Conservation (phyloP, 2,797 vertebrate genomes). For the Xiphorhynchus erythropygius region DNA sequence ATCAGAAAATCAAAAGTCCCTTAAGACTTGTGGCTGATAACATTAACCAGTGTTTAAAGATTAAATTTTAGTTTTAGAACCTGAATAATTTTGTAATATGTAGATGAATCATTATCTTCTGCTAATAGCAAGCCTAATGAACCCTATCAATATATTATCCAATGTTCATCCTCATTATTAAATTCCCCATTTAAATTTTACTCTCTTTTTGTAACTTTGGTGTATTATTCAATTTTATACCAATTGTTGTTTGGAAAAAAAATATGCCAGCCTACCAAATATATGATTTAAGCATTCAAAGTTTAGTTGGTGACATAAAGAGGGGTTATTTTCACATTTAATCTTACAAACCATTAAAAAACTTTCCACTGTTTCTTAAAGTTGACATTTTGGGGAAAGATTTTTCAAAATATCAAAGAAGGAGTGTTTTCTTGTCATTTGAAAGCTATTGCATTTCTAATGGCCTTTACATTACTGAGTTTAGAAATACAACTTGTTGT, state of each 20-base stretch:
- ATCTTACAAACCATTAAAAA: neutral
- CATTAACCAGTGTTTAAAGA: constrained; percentile 59
- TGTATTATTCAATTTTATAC: neutral
- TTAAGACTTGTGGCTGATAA: constrained; percentile 46
- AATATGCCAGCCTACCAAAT: neutral
- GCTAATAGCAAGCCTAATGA: neutral
- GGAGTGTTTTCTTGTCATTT: neutral
- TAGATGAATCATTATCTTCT: constrained; percentile 45
- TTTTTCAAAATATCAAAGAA: neutral
- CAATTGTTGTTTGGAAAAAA: neutral
- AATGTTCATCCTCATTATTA: neutral
- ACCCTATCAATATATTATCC: neutral
- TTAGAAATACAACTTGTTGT: neutral
- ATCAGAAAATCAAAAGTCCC: constrained; percentile 63
- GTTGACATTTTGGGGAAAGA: neutral
- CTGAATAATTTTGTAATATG: constrained; percentile 41
- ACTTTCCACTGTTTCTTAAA: neutral
- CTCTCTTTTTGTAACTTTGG: neutral
- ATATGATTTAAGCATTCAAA: neutral
- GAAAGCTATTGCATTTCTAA: neutral
- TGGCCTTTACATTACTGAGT: neutral
- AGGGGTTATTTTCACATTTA: neutral
- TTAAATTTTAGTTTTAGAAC: constrained; percentile 58
- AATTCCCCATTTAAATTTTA: neutral
- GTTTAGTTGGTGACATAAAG: neutral